A percentile compares a stretch with the other conserved stretches of the same genome.
These are phyloP conservation scores for Aythya fuligula DNA, from an alignment of 2,797 vertebrate genomes.

Conservation along the genomic window DNA sequence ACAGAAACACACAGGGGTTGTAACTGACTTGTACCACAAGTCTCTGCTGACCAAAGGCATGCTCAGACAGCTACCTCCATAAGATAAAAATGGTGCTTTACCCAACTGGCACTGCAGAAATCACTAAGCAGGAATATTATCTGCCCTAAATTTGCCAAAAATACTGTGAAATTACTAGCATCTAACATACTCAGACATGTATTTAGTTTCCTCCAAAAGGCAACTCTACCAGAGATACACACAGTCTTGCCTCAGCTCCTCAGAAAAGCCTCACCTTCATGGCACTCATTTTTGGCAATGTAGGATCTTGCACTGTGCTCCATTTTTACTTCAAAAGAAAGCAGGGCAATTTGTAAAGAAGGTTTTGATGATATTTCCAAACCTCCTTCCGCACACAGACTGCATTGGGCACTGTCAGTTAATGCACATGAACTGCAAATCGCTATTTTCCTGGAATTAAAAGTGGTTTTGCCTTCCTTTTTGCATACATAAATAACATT, in stretches of 20 bases:
- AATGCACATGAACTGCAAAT: background rate
- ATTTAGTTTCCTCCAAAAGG: background rate
- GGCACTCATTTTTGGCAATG: background rate
- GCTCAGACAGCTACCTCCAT: background rate
- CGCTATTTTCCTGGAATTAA: conserved; percentile 17
- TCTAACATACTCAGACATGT: background rate
- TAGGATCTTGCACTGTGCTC: background rate
- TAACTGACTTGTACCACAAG: background rate
- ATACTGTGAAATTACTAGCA: background rate
- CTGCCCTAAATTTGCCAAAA: background rate
- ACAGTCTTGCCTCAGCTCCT: background rate
- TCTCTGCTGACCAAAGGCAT: background rate
- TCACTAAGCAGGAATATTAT: background rate
- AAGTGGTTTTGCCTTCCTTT: conserved; percentile 32
- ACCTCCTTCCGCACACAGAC: background rate
- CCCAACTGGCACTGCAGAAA: background rate
- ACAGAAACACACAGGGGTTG: background rate
- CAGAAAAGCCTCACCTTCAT: background rate
- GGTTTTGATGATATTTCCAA: background rate
- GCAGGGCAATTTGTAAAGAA: background rate
- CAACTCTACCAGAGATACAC: background rate
- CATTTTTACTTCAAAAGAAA: background rate
- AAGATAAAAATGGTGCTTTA: background rate
- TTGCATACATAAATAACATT: conserved; percentile 3
- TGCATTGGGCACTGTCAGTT: background rate